Percentiles rank a stretch among this genome's conserved stretches.
Conservation (phyloP, 2,797 vertebrate species). For the Myotis pilosus region DNA sequence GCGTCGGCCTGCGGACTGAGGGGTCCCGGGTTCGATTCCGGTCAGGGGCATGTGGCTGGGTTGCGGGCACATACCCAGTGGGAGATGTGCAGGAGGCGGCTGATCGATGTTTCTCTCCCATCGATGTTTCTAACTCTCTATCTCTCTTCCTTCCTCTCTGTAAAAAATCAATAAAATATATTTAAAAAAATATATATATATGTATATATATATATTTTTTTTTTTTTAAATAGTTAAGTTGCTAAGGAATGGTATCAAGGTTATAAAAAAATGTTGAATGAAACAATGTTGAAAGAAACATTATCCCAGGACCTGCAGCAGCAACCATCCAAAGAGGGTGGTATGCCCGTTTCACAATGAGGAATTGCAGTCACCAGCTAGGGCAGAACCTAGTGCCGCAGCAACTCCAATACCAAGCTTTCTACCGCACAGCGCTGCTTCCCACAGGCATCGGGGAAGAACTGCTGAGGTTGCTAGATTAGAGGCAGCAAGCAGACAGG, state of each 20-base stretch:
- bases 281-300: background rate
- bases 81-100: no score
- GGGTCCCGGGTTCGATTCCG: no score
- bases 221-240: background rate
- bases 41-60: no score
- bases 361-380: background rate
- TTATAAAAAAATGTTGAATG: background rate
- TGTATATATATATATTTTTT: no score
- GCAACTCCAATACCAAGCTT: background rate
- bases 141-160: no score
- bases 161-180: no score
- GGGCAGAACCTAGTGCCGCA: background rate
- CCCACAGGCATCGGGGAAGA: background rate
- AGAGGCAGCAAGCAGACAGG: background rate
- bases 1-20: no score
- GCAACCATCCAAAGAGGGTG: background rate
- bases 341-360: background rate
- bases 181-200: no score
- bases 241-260: background rate
- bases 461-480: background rate
- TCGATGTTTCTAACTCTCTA: no score
- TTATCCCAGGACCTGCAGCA: background rate
- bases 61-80: no score
- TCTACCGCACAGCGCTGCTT: background rate
- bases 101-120: no score